A percentile compares a stretch with the other conserved stretches of the same genome.
Conservation (phyloP, 2,113 vertebrate genomes). For the Sclerurus mexicanus region DNA sequence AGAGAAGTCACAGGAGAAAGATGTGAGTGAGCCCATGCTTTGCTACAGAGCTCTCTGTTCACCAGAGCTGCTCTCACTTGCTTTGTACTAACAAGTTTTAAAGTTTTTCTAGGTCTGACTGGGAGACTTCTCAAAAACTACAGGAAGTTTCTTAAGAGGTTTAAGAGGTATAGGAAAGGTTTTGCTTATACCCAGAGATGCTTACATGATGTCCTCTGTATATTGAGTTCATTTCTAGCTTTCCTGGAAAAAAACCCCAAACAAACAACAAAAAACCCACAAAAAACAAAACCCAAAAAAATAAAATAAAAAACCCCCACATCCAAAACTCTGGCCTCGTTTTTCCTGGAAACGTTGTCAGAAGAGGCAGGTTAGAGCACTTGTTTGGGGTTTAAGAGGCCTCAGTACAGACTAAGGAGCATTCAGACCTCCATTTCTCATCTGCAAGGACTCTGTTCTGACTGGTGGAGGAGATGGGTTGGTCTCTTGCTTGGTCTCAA, state of each 20-base stretch:
- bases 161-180: background rate
- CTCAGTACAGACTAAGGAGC: background rate
- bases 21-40: background rate
- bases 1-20: background rate
- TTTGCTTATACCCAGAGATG: background rate
- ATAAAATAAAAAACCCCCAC: too few species aligned
- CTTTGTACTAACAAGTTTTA: background rate
- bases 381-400: background rate
- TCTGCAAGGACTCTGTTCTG: background rate
- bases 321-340: background rate
- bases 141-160: background rate
- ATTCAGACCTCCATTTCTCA: background rate
- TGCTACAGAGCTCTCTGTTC: background rate
- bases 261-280: too few species aligned
- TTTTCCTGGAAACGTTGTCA: background rate
- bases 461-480: background rate
- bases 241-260: background rate
- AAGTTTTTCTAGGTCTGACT: background rate
- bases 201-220: accelerated
- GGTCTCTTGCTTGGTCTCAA: accelerated
- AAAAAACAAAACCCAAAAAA: too few species aligned
- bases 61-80: background rate
- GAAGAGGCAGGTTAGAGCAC: background rate
- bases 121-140: background rate
- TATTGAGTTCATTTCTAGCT: background rate